Conservation (phyloP, 1,140 invertebrate genomes). For the Brachionus angularis region DNA sequence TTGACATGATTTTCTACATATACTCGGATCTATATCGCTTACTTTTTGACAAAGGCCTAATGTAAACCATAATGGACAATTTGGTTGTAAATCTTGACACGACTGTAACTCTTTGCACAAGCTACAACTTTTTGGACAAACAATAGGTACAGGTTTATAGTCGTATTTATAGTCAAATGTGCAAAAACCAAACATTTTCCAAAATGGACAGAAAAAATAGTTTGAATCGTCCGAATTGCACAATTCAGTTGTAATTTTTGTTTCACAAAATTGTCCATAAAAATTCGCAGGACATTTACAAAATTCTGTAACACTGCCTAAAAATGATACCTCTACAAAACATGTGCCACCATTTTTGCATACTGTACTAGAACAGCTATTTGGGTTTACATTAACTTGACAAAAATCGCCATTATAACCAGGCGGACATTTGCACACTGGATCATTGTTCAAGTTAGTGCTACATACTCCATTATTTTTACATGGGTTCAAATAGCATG, state of each 20-base stretch:
- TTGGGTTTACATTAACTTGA: conserved; percentile 11
- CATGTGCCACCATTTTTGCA: conserved; percentile 20
- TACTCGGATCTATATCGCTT: conserved; percentile 13
- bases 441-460: conserved; percentile 5
- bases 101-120: not conserved
- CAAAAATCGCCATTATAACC: conserved; percentile 29
- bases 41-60: conserved; percentile 29
- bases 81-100: conserved; percentile 37
- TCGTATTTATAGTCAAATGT: conserved; percentile 17
- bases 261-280: conserved; percentile 43
- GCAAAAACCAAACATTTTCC: conserved; percentile 28
- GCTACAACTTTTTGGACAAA: conserved; percentile 25
- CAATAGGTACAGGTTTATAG: conserved; percentile 10
- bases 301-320: conserved; percentile 12
- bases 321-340: conserved; percentile 12
- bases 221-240: conserved; percentile 4
- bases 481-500: conserved; percentile 14
- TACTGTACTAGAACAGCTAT: conserved; percentile 5
- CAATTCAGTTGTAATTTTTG: not conserved
- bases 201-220: conserved; percentile 32
- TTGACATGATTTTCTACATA: conserved; percentile 31
- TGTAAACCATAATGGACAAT: conserved; percentile 21
- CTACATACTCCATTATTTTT: conserved; percentile 18
- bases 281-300: conserved; percentile 34
- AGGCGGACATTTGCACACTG: conserved; percentile 27